A percentile compares a stretch with the other conserved stretches of the same genome.
Conservation (phyloP, 2,113 vertebrate genomes). For the Leptocoma aspasia region DNA sequence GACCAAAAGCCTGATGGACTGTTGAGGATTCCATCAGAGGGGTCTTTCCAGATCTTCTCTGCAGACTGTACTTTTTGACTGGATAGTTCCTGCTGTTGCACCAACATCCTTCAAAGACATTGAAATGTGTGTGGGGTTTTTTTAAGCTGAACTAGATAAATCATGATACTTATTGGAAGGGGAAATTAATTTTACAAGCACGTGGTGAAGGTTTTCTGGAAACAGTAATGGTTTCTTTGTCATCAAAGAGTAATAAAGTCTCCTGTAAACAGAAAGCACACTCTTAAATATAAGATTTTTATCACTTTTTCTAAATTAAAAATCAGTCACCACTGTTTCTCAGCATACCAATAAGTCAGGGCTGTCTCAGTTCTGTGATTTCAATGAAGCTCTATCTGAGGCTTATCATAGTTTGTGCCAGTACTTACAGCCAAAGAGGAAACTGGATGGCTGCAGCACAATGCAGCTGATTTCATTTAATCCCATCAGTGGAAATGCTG, state of each 20-base stretch:
- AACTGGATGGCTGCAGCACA: slow-evolving; percentile 39
- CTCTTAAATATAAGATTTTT: slow-evolving; percentile 37
- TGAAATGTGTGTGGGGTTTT: not conserved
- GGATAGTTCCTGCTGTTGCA: not conserved
- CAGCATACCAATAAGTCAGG: slow-evolving; percentile 47
- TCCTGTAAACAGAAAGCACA: slow-evolving; percentile 7
- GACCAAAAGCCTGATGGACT: not conserved
- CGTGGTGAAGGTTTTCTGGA: not conserved
- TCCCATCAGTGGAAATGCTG: slow-evolving; percentile 23
- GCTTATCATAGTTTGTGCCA: slow-evolving; percentile 33
- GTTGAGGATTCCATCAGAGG: not conserved
- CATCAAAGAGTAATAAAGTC: slow-evolving; percentile 4
- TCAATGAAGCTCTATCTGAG: slow-evolving; percentile 14
- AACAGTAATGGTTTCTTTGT: not conserved
- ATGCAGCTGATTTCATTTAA: slow-evolving; percentile 50
- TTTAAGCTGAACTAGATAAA: not conserved
- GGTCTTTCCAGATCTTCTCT: not conserved
- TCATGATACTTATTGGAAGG: not conserved
- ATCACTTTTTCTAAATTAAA: slow-evolving; percentile 50
- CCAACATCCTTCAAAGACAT: not conserved
- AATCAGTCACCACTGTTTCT: not conserved
- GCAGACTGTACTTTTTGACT: not conserved
- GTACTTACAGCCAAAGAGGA: slow-evolving; percentile 53
- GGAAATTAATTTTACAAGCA: slow-evolving; percentile 6
- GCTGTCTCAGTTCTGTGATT: slow-evolving; percentile 31